Conservation (phyloP, 2,888 invertebrate species). For the Agrochola lychnidis region DNA sequence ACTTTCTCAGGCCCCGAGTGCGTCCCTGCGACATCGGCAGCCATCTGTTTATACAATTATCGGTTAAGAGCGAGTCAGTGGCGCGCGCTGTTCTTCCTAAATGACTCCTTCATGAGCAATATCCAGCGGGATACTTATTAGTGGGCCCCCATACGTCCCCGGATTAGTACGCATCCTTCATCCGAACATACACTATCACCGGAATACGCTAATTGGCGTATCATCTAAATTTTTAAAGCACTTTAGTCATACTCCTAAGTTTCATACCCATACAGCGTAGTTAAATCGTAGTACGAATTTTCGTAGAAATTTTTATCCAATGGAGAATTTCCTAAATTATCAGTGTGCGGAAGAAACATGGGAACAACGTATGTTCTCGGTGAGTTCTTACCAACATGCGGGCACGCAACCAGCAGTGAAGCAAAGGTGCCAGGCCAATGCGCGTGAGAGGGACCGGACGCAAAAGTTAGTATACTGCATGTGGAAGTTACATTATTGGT, state of each 20-base stretch:
- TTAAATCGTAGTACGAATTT: neutral
- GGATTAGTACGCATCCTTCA: constrained; percentile 82
- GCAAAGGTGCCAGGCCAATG: constrained; percentile 95
- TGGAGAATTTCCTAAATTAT: constrained; percentile 84
- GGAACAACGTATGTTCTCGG: constrained; percentile 79
- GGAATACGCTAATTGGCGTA: constrained; percentile 16
- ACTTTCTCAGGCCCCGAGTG: constrained; percentile 63
- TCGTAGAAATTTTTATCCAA: neutral
- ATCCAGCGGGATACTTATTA: constrained; percentile 86
- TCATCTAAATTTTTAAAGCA: neutral
- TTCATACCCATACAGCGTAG: neutral
- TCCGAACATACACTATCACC: constrained; percentile 59
- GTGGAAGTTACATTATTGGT: constrained; percentile 31
- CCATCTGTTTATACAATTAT: constrained; percentile 91
- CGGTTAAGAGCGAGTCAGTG: constrained; percentile 87
- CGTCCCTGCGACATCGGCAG: constrained; percentile 79
- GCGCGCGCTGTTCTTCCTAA: constrained; percentile 90
- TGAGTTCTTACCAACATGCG: constrained; percentile 73
- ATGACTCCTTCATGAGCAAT: constrained; percentile 88
- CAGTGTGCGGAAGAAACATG: constrained; percentile 81
- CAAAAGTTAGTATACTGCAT: constrained; percentile 92
- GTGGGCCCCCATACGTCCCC: constrained; percentile 76
- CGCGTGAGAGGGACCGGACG: constrained; percentile 95
- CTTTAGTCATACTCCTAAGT: neutral
- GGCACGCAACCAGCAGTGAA: constrained; percentile 84